Evolutionary conservation across 2,888 invertebrate genomes (phyloP), one percentile per base, ranked within the genome.

Genomic region (Scrobipalpa costella): DNA sequence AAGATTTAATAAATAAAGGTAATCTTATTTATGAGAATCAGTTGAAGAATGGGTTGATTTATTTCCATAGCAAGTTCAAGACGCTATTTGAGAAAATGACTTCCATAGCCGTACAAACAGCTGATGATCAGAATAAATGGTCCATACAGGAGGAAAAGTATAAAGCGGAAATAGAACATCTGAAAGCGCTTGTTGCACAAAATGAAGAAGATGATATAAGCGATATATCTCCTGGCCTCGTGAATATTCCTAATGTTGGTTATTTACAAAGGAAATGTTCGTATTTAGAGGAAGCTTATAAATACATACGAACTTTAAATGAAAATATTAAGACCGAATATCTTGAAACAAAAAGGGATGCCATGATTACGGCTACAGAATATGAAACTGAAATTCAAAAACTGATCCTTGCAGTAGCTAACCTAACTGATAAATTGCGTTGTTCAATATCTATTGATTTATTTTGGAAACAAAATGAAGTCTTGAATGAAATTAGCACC

Each of bases 301-400:
- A 81, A 75, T 78, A 84, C 64, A 81, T 86, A 44, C 86, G 91
- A 81, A 88, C 92, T 2, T 76, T 87, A 47, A 92, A 93, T 71
- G 86, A 93, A 66, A 91, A 93, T 68, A 83, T 92, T 36, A 91
- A 89, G 71, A 90, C 90, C 77, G 89, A 93, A 80, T 80, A 90
- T 71, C 73, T 90, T 71, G 83, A 90, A 76, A 80, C 75, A 67
- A 90, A 92, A 77, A 80, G 92, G 66, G 88, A 92, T 61, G 73
- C 86, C 38, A 82, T 93, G 71, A 80, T 90, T 67, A 80, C 83
- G 17, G 78, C 84, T 52, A 79, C 81, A 15, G 81, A 85, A 55
- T 90, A 91, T 71, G 86, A 92, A 71, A 75, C 81, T 60, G 86
- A 92, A 70, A 84, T 85, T 49, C 92, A 92, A 70, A 84, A 83